These are phyloP conservation scores for Conus betulinus DNA, from an alignment of 1,140 invertebrate species.

Conservation along the genomic window DNA sequence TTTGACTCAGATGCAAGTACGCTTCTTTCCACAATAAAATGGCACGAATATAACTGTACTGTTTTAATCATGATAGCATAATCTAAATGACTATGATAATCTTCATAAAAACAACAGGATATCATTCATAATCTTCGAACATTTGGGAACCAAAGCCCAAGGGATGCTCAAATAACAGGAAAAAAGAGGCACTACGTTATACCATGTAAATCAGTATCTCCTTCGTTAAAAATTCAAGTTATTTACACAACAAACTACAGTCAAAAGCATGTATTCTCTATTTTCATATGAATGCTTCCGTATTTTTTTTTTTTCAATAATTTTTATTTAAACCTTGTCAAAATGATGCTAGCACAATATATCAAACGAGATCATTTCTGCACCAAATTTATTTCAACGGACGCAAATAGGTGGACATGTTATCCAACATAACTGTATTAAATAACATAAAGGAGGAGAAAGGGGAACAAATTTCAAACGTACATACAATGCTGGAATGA, in stretches of 20 bases:
- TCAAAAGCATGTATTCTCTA: conserved; percentile 6
- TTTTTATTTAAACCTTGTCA: not conserved
- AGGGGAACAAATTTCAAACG: conserved; percentile 18
- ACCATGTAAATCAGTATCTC: conserved; percentile 18
- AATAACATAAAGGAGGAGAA: not conserved
- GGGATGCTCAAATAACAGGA: not conserved
- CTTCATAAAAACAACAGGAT: not conserved
- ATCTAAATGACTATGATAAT: not conserved
- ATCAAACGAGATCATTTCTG: conserved; percentile 22
- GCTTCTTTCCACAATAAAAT: not conserved
- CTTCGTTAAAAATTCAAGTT: conserved; percentile 14
- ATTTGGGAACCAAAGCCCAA: conserved; percentile 12
- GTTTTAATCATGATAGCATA: conserved; percentile 10
- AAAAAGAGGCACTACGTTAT: conserved; percentile 21
- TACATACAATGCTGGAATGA: conserved; percentile 29
- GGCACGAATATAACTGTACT: not conserved
- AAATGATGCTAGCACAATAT: not conserved
- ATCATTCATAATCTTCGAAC: not conserved
- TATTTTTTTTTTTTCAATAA: not conserved
- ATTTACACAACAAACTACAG: conserved; percentile 14
- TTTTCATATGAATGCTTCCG: not conserved
- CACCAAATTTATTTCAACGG: not conserved
- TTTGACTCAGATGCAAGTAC: conserved; percentile 13
- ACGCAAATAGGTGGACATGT: not conserved
- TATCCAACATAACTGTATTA: conserved; percentile 2